phyloP scores from a whole-genome alignment of 2,113 vertebrate species.

The Carollia perspicillata region DNA sequence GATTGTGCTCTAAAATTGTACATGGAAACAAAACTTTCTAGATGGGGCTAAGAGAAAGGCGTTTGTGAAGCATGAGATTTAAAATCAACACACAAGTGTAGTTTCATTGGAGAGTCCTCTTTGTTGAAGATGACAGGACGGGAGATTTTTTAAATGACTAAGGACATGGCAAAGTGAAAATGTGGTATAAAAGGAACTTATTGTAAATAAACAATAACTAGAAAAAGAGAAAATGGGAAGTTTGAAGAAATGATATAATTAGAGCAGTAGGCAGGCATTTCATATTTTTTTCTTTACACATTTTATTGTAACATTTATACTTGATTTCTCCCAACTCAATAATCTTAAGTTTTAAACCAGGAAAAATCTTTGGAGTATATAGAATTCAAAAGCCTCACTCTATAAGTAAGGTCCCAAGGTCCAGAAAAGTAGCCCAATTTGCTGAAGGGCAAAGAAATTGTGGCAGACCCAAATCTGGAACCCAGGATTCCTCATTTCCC shows the following conservation, averaged over 20 bases:
- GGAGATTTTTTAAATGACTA: neutral
- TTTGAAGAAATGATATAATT: slow-evolving; percentile 42
- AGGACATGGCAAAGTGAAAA: slow-evolving; percentile 5
- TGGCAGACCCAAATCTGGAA: neutral
- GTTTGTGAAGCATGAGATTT: neutral
- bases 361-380: neutral
- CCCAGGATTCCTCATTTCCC: neutral
- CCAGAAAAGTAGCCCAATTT: neutral
- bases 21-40: slow-evolving; percentile 4
- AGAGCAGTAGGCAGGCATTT: neutral
- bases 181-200: slow-evolving; percentile 21
- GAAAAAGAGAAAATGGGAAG: neutral
- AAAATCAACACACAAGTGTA: slow-evolving; percentile 13
- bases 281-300: slow-evolving; percentile 25
- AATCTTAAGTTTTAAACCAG: neutral
- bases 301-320: slow-evolving; percentile 33
- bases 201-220: neutral
- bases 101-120: slow-evolving; percentile 14
- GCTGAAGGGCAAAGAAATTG: neutral
- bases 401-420: neutral
- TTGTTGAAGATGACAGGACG: slow-evolving; percentile 29
- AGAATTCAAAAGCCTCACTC: neutral
- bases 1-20: neutral
- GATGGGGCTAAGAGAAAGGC: neutral
- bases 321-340: neutral